Percentiles rank a stretch among this genome's conserved stretches.
Evolutionary conservation across 2,113 vertebrate genomes (phyloP).

Genomic region (Nanger granti): DNA sequence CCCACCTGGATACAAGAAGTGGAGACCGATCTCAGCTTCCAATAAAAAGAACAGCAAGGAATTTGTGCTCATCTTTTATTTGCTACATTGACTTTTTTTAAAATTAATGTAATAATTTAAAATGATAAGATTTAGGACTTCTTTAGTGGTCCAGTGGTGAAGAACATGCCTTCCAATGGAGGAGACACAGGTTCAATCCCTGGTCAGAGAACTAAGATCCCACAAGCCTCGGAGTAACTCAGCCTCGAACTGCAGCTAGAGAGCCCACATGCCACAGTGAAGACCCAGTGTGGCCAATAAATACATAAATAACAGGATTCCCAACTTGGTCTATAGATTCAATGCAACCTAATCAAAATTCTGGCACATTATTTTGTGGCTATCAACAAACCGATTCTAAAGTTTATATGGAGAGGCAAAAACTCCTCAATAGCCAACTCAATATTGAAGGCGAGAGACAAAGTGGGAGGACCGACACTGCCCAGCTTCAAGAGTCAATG

Average conservation of each 20-base stretch:
- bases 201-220: background rate
- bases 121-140: background rate
- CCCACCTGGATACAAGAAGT: background rate
- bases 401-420: background rate
- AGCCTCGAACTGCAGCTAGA: background rate
- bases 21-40: background rate
- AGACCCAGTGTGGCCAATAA: background rate
- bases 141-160: background rate
- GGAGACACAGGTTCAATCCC: background rate
- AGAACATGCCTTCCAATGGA: background rate
- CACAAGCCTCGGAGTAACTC: background rate
- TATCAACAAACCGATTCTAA: background rate
- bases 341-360: background rate
- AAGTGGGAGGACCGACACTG: background rate
- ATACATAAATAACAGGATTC: background rate
- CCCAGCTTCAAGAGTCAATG: background rate
- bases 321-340: background rate
- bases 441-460: background rate
- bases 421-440: background rate
- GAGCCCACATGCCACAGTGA: background rate
- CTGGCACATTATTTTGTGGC: background rate
- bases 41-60: background rate
- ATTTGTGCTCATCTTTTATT: background rate
- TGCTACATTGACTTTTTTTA: background rate
- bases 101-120: background rate